Evolutionary conservation across 1,140 invertebrate genomes (phyloP), one percentile per base, ranked within the genome.

Genomic region (Archegozetes longisetosus): DNA sequence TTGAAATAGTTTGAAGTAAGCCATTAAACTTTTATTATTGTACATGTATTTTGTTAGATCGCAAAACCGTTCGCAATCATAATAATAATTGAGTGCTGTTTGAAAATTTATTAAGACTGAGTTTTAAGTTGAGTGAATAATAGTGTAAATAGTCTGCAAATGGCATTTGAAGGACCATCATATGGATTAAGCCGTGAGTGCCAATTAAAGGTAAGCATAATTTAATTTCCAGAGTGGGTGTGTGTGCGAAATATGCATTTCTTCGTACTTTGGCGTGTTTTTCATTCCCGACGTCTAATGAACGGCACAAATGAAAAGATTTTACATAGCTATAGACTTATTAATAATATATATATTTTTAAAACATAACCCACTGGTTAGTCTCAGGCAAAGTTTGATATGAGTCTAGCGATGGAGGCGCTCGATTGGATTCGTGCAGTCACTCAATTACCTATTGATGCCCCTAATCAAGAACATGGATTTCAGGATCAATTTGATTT

Each of bases 141-240:
- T n/a, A n/a, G n/a, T n/a, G n/a, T n/a, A n/a, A n/a, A n/a, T n/a
- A n/a, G n/a, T n/a, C n/a, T n/a, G 32, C 32, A 52, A 48, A 78
- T 78, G 76, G 76, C 76, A 26, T 78, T 74, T 66, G 75, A 77
- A 64, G 77, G 77, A 61, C 77, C 77, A 53, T 68, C 73, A n/a
- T 78, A 78, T 66, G 77, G 77, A 60, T 67, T 78, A 24, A 78
- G 76, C 64, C 66, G 77, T 23, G 77, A 78, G 65, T 73, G 77
- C 58, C 73, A 76, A 64, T 69, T 76, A 67, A 78, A 78, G 70
- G 76, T 78, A 69, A 63, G 62, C 58, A 53, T 17, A 27, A 49
- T 55, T 58, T 55, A 1, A 14, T 51, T 1, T 28, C 9, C 55
- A 50, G 46, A 20, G 49, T 24, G 28, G 2, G 27, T 27, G 13